Conservation (phyloP, 1,140 invertebrate genomes). For the Drosophila suzukii region DNA sequence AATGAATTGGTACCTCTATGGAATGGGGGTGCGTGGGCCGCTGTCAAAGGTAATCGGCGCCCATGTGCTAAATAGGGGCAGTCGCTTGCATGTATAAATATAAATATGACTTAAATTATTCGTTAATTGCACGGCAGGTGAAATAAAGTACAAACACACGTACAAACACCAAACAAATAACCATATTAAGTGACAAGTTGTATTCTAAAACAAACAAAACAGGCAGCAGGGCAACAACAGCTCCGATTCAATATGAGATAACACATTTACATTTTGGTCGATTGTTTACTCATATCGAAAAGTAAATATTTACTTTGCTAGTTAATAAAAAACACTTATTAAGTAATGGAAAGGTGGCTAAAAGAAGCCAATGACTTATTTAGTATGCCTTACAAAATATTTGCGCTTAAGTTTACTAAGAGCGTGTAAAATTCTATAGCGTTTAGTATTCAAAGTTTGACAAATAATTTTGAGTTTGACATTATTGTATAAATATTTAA, state of each 20-base stretch:
- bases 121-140: constrained; percentile 55
- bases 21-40: constrained; percentile 29
- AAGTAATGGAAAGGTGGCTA: neutral
- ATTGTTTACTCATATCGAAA: neutral
- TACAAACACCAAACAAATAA: constrained; percentile 47
- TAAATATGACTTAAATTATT: constrained; percentile 77
- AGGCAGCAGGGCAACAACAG: constrained; percentile 25
- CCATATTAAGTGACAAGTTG: constrained; percentile 65
- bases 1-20: constrained; percentile 8
- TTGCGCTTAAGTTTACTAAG: neutral
- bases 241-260: constrained; percentile 15
- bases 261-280: constrained; percentile 8
- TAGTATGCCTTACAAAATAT: neutral
- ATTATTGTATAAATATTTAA: no score
- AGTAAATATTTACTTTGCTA: neutral
- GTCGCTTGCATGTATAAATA: constrained; percentile 59
- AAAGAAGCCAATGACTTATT: neutral
- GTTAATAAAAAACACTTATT: neutral
- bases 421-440: no score
- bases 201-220: constrained; percentile 44
- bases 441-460: no score
- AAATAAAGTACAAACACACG: constrained; percentile 49
- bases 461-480: no score
- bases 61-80: constrained; percentile 66
- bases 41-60: constrained; percentile 65